phyloP scores from a whole-genome alignment of 2,888 invertebrate species.

The Limnephilus auricula region DNA sequence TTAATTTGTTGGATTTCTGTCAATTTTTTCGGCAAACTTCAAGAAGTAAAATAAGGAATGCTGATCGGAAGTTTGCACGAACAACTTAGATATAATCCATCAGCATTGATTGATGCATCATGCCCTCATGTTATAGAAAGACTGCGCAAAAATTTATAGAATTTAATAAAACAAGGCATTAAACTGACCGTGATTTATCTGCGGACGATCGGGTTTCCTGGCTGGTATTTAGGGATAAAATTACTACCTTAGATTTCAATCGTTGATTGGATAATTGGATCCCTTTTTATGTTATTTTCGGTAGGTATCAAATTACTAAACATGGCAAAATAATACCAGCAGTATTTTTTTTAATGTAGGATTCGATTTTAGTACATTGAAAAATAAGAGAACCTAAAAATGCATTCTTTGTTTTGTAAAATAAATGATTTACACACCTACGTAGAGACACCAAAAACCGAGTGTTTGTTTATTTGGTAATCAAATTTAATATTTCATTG shows the following conservation, averaged over 20 bases:
- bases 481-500: too few relatives aligned
- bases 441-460: too few relatives aligned
- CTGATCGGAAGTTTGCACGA: slow-evolving; percentile 11
- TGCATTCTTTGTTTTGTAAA: too few relatives aligned
- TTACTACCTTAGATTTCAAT: neutral
- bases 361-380: too few relatives aligned
- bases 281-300: neutral
- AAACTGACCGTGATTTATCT: neutral
- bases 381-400: too few relatives aligned
- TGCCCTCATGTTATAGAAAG: neutral
- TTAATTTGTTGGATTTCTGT: neutral
- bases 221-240: neutral
- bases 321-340: neutral
- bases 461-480: too few relatives aligned
- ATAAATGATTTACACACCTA: too few relatives aligned
- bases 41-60: neutral
- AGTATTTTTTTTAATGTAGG: neutral
- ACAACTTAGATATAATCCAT: neutral
- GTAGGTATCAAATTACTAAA: neutral
- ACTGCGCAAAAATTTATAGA: neutral
- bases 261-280: neutral
- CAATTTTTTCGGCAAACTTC: neutral
- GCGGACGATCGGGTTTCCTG: neutral
- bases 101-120: slow-evolving; percentile 9
- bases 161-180: neutral